phyloP scores from a whole-genome alignment of 2,888 invertebrate genomes.

The Acronicta leporina region DNA sequence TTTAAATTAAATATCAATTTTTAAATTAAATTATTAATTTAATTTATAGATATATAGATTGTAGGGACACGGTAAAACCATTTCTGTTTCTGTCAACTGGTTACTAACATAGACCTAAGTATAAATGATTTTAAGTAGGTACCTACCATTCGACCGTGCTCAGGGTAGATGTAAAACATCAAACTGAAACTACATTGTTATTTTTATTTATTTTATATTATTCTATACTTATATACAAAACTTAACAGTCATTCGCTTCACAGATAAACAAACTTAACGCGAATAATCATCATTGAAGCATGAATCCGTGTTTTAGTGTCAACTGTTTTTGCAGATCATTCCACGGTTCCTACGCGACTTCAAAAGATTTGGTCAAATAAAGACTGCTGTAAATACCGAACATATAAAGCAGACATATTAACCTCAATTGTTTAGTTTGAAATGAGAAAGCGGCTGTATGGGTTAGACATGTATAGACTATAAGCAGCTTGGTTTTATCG shows the following conservation, averaged over 20 bases:
- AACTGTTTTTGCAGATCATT: conserved; percentile 18
- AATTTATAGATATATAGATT: too few species aligned
- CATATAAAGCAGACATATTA: conserved; percentile 6
- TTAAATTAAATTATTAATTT: too few species aligned
- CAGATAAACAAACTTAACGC: conserved; percentile 13
- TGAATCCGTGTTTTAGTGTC: conserved; percentile 16
- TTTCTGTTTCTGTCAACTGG: too few species aligned
- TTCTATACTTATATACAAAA: too few species aligned
- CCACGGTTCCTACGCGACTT: conserved; percentile 12
- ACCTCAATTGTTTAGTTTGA: conserved; percentile 17
- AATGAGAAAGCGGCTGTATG: neutral
- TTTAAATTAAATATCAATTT: too few species aligned
- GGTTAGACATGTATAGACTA: neutral
- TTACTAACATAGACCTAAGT: too few species aligned
- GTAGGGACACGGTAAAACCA: too few species aligned
- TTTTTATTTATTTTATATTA: too few species aligned
- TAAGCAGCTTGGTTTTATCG: conserved; percentile 7
- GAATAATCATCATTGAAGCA: conserved; percentile 19
- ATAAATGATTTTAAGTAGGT: too few species aligned
- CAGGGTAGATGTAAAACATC: too few species aligned
- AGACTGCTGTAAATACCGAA: neutral
- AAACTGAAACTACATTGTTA: too few species aligned
- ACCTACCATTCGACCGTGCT: too few species aligned
- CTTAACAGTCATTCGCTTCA: conserved; percentile 3
- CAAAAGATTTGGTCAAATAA: neutral